Evolutionary conservation across 2,797 vertebrate species (phyloP).

Genomic region (Acipenser ruthenus): DNA sequence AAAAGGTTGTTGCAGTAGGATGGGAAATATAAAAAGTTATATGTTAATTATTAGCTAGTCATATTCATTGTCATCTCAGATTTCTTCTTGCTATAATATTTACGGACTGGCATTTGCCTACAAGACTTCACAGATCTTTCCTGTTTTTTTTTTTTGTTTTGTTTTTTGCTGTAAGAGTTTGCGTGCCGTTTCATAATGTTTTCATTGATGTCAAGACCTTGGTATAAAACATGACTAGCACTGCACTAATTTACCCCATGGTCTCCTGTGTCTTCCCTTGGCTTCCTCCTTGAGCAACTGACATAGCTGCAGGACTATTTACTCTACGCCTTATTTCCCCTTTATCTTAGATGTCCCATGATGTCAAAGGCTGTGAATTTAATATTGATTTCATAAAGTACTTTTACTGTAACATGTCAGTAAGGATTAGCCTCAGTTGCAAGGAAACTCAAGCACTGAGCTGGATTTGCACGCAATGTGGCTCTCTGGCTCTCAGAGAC

Average conservation of each 20-base stretch:
- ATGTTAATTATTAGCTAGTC: too few species aligned
- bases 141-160: slow-evolving; percentile 26
- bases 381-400: slow-evolving; percentile 99
- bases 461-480: slow-evolving; percentile 85
- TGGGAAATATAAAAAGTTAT: too few species aligned
- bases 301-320: slow-evolving; percentile 72
- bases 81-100: too few species aligned
- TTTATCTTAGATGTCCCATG: slow-evolving; percentile 80
- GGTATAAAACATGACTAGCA: slow-evolving; percentile 80
- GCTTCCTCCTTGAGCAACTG: slow-evolving; percentile 51
- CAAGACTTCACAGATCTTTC: background rate
- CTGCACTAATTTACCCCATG: slow-evolving; percentile 62
- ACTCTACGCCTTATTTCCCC: slow-evolving; percentile 74
- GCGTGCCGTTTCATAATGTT: slow-evolving; percentile 78
- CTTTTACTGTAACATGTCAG: slow-evolving; percentile 98
- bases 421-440: slow-evolving; percentile 73
- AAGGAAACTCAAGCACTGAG: slow-evolving; percentile 66
- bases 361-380: slow-evolving; percentile 92
- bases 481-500: slow-evolving; percentile 51
- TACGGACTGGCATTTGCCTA: too few species aligned
- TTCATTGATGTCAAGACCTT: slow-evolving; percentile 83
- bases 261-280: slow-evolving; percentile 51
- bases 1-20: too few species aligned
- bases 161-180: slow-evolving; percentile 59
- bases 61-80: too few species aligned